Conservation (phyloP, 2,888 invertebrate species). For the Lithophane socia region DNA sequence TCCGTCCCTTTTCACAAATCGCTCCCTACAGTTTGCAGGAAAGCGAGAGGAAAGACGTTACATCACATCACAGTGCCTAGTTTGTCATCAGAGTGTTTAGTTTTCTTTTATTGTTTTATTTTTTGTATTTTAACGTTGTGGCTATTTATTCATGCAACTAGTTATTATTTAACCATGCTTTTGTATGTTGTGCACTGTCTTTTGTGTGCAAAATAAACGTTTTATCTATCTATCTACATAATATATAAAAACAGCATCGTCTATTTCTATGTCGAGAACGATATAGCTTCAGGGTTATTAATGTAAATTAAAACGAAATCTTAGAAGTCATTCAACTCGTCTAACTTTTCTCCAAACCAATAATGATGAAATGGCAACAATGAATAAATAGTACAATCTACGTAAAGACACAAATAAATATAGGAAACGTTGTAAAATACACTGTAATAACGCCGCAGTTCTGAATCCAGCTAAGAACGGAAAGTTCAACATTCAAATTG, state of each 20-base stretch:
- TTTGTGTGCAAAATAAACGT: no score
- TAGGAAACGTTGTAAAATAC: conserved; percentile 31
- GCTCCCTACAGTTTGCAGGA: no score
- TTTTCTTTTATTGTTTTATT: no score
- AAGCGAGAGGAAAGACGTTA: no score
- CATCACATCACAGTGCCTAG: no score
- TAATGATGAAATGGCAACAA: not conserved
- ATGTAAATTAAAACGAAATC: not conserved
- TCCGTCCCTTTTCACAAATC: no score
- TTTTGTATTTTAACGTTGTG: no score
- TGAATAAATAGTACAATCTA: not conserved
- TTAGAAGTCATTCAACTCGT: not conserved
- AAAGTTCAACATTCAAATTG: conserved; percentile 59
- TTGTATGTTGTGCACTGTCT: no score
- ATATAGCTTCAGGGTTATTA: not conserved
- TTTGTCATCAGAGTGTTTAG: no score
- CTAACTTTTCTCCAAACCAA: not conserved
- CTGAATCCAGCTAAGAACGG: conserved; percentile 29
- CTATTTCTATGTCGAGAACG: not conserved
- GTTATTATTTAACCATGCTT: no score
- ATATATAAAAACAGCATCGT: not conserved
- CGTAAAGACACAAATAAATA: conserved; percentile 8
- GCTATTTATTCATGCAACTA: no score
- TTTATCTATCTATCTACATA: no score
- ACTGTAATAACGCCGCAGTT: conserved; percentile 16